Evolutionary conservation across 2,888 invertebrate species (phyloP).

Genomic region (Nomada goodeniana): DNA sequence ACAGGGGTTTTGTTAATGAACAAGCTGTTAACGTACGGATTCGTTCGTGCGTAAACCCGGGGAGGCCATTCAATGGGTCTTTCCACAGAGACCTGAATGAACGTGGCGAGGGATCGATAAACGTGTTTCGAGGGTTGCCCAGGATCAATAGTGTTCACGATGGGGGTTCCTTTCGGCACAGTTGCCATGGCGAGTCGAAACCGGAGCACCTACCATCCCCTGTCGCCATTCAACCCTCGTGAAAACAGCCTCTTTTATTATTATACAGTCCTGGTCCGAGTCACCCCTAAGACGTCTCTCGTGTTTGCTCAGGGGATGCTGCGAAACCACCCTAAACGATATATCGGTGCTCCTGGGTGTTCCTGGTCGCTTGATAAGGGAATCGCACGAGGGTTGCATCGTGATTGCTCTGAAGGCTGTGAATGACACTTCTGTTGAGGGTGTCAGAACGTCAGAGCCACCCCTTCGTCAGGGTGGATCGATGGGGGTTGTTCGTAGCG

Average conservation of each 20-base stretch:
- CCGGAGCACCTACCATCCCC: constrained; percentile 64
- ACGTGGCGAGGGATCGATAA: constrained; percentile 58
- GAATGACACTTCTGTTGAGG: constrained; percentile 62
- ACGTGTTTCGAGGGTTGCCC: constrained; percentile 37
- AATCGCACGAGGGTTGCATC: constrained; percentile 79
- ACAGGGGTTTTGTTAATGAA: too few species aligned
- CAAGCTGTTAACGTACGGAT: too few species aligned
- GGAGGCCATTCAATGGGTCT: not conserved
- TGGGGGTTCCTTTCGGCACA: constrained; percentile 48
- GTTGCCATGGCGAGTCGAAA: constrained; percentile 54
- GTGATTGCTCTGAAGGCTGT: constrained; percentile 69
- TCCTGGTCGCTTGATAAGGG: constrained; percentile 77
- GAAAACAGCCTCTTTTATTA: constrained; percentile 50
- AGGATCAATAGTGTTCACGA: constrained; percentile 63
- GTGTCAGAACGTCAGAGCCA: constrained; percentile 12
- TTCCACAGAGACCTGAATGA: not conserved
- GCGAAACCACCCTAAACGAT: constrained; percentile 61
- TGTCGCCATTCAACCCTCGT: constrained; percentile 54
- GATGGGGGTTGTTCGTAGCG: not conserved
- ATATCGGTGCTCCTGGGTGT: constrained; percentile 65
- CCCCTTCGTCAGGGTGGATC: not conserved
- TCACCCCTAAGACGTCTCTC: constrained; percentile 78
- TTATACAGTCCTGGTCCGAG: constrained; percentile 71
- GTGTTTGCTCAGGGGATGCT: constrained; percentile 67
- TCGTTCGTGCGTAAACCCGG: too few species aligned